Conservation (phyloP, 2,888 invertebrate genomes). For the Zaprionus bogoriensis region DNA sequence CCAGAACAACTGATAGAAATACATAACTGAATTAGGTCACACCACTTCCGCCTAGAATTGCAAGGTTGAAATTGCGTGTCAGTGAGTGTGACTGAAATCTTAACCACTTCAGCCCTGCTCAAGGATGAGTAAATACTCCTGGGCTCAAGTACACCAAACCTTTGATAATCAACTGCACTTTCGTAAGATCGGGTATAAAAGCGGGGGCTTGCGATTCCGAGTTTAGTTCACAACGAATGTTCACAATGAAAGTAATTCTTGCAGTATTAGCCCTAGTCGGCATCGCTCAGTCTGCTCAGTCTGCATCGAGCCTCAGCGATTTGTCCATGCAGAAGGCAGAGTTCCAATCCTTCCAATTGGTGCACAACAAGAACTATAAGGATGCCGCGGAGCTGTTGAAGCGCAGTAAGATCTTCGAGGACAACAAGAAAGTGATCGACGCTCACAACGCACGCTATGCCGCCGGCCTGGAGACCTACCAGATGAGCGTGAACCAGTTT, state of each 20-base stretch:
- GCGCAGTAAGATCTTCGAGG: constrained; percentile 6
- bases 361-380: constrained; percentile 7
- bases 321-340: background rate
- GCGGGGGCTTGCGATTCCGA: background rate
- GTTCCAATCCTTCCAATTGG: constrained; percentile 5
- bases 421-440: constrained; percentile 5
- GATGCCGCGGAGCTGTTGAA: background rate
- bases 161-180: background rate
- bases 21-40: background rate
- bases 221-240: background rate
- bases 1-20: background rate
- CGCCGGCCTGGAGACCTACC: background rate
- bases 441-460: background rate
- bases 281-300: background rate
- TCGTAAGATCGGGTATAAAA: background rate
- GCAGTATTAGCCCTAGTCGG: constrained; percentile 4
- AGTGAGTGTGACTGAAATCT: background rate
- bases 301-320: background rate
- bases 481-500: constrained; percentile 16
- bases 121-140: background rate
- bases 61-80: background rate
- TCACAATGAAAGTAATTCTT: constrained; percentile 8
- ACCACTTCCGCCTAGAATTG: background rate
- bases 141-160: background rate
- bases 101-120: too few species aligned